Evolutionary conservation across 2,113 vertebrate species (phyloP), one percentile per base, ranked within the genome.

Genomic region (Polyodon spathula): DNA sequence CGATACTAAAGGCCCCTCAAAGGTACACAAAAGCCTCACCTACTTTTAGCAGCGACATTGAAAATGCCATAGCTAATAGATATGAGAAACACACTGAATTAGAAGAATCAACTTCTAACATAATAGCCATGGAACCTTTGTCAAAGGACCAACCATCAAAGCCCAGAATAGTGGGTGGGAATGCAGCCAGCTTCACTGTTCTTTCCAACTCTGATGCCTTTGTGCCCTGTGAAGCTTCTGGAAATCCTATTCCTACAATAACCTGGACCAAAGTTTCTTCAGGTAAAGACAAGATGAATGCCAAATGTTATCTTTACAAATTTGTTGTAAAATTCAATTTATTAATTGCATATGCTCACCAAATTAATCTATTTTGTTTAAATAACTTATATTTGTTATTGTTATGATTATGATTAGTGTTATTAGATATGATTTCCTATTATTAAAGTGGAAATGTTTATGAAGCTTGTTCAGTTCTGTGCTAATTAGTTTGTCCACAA

Each of bases 111-210:
- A 62, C 63, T 42, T 51, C 60, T 37, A 69, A 4, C 9, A 60
- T 53, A 54, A 53, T 40, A 16, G 58, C 16, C 17, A 50, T 63
- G 12, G 76, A 73, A 11, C 51, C 72, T 11, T 64, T 73, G 0
- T 63, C 78, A 56, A 73, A 68, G 11, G 62, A 69, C 12, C 39
- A 48, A 12, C 66, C 64, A 8, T 79, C 73, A 59, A 96, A 90
- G 73, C 94, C 96, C 50, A 91, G 68, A 57, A 93, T 98, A 58
- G 52, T 68, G 2, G 91, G 91, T 7, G 93, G 94, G 5, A 89
- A 84, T 41, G 78, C 84, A 37, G 93, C 92, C 37, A 91, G 91
- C 69, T 93, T 91, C 54, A 99, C 93, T 0, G 79, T 95, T 52
- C 67, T 88, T 7, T 89, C 88, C 1, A 73, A 89, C 66, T 93